Evolutionary conservation across 2,113 vertebrate genomes (phyloP).

Genomic region (Phyllopteryx taeniolatus): DNA sequence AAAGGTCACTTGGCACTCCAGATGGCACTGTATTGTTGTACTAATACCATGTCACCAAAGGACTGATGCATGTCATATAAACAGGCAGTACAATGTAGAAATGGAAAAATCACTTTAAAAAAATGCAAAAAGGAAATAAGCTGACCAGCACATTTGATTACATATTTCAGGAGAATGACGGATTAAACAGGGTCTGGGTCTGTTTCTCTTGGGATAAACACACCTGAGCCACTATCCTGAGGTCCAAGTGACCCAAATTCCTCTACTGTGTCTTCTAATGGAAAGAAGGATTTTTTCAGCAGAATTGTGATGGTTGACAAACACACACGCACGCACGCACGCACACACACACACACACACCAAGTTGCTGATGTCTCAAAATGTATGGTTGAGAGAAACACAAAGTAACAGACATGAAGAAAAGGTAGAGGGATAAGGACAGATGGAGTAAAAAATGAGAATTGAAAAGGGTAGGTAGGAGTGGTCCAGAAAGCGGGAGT

Average conservation of each 20-base stretch:
- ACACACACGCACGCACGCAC: too few relatives aligned
- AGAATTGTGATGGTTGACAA: neutral
- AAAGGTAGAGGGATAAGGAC: neutral
- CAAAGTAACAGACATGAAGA: neutral
- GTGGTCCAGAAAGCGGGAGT: conserved; percentile 21
- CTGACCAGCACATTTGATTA: neutral
- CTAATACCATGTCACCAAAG: conserved; percentile 31
- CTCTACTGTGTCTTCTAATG: conserved; percentile 7
- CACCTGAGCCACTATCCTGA: conserved; percentile 43
- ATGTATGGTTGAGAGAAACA: neutral
- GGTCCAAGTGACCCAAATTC: conserved; percentile 13
- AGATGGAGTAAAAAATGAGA: neutral
- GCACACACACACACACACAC: conserved; percentile 4
- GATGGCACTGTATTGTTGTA: conserved; percentile 21
- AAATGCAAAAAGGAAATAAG: neutral
- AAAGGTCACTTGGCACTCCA: conserved; percentile 8
- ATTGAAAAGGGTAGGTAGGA: neutral
- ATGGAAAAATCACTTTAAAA: neutral
- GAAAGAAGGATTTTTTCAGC: too few relatives aligned
- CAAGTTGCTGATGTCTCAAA: conserved; percentile 25
- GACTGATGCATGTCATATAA: conserved; percentile 24
- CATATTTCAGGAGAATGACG: neutral
- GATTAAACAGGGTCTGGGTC: neutral
- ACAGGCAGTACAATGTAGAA: conserved; percentile 33
- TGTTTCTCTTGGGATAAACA: conserved; percentile 21